These are phyloP conservation scores for Misgurnus mizolepis DNA, from an alignment of 2,113 vertebrate genomes.

Conservation along the genomic window DNA sequence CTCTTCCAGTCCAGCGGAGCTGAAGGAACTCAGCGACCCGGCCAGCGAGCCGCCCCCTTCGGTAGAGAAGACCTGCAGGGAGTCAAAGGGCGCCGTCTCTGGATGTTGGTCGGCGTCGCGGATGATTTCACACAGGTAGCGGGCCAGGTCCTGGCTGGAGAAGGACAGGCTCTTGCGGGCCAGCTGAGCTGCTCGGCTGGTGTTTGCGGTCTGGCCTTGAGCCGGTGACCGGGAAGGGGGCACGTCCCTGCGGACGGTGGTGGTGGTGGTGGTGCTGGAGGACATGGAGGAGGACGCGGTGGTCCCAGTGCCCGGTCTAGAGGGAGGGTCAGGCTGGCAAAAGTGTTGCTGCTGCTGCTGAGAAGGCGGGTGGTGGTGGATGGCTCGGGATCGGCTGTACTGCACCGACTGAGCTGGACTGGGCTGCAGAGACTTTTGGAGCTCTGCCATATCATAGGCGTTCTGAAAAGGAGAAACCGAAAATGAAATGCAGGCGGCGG, in stretches of 20 bases:
- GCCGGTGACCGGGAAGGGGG: constrained; percentile 67
- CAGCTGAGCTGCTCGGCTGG: constrained; percentile 56
- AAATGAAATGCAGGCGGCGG: constrained; percentile 43
- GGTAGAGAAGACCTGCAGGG: constrained; percentile 78
- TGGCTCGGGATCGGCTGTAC: constrained; percentile 68
- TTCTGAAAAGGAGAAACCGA: constrained; percentile 71
- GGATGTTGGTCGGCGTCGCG: constrained; percentile 72
- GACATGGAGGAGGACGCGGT: constrained; percentile 48
- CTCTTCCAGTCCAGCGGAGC: constrained; percentile 72
- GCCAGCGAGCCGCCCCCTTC: constrained; percentile 80
- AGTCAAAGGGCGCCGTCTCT: constrained; percentile 74
- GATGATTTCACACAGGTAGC: constrained; percentile 77
- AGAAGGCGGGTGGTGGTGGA: constrained; percentile 66
- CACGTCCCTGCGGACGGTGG: constrained; percentile 71
- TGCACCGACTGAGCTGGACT: constrained; percentile 79
- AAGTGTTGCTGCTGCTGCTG: constrained; percentile 56
- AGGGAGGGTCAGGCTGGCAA: constrained; percentile 62
- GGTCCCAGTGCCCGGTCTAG: constrained; percentile 53
- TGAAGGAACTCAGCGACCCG: constrained; percentile 81
- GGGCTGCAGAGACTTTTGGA: constrained; percentile 83
- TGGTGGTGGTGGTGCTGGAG: constrained; percentile 57
- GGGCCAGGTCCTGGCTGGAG: constrained; percentile 73
- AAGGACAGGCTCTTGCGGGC: constrained; percentile 69
- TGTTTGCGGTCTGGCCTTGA: constrained; percentile 65
- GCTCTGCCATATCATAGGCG: constrained; percentile 85